phyloP scores from a whole-genome alignment of 2,113 vertebrate genomes.

The Aramus guarauna region DNA sequence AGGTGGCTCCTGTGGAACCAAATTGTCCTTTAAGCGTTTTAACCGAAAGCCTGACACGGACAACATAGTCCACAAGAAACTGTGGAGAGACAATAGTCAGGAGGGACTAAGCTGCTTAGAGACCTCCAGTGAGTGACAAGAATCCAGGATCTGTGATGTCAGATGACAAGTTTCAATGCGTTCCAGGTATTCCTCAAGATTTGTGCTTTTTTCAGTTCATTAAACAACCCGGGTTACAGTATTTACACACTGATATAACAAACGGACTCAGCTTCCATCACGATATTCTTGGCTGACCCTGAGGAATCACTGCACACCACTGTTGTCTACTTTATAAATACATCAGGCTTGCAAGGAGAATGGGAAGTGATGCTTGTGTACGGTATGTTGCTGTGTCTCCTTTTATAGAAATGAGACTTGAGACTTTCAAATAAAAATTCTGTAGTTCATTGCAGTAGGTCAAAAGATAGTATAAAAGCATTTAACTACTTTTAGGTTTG shows the following conservation, averaged over 20 bases:
- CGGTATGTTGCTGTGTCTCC: accelerated
- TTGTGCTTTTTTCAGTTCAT: neutral
- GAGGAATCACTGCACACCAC: neutral
- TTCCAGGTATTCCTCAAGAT: neutral
- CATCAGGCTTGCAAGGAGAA: neutral
- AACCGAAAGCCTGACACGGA: accelerated
- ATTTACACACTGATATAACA: neutral
- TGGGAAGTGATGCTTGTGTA: neutral
- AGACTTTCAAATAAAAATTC: neutral
- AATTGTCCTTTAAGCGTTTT: neutral
- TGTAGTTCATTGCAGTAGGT: neutral
- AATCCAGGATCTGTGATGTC: neutral
- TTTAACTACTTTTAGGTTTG: neutral
- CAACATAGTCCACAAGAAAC: neutral
- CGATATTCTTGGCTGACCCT: neutral
- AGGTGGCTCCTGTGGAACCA: neutral
- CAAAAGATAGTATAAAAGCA: neutral
- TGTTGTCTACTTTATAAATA: neutral
- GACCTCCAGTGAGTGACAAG: neutral
- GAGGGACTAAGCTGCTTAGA: neutral
- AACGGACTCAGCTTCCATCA: neutral
- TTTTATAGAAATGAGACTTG: neutral
- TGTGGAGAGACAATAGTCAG: neutral
- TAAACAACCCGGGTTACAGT: accelerated
- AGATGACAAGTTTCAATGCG: neutral